A percentile compares a stretch with the other conserved stretches of the same genome.
These are phyloP conservation scores for Tachina fera DNA, from an alignment of 2,888 invertebrate genomes.

Conservation along the genomic window DNA sequence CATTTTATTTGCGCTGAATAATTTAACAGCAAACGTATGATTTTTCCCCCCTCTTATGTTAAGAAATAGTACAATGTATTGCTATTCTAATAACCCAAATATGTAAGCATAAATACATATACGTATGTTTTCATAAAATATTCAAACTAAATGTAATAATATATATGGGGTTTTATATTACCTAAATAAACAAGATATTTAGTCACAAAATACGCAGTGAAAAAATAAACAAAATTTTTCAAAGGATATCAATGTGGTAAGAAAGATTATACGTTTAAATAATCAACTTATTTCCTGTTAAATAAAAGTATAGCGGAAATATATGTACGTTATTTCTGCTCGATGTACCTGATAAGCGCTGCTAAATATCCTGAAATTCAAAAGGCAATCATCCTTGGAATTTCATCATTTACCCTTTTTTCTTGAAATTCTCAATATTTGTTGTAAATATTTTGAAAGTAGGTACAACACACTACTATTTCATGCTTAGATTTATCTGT, in stretches of 20 bases:
- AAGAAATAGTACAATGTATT: neutral
- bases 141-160: neutral
- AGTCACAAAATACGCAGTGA: neutral
- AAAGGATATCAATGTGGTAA: neutral
- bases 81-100: neutral
- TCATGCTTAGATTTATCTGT: no score
- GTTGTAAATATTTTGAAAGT: no score
- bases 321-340: no score
- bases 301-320: no score
- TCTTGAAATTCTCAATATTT: no score
- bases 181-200: neutral
- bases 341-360: no score
- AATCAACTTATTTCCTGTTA: no score
- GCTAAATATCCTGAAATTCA: no score
- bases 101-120: neutral
- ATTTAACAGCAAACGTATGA: neutral
- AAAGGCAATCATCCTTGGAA: no score
- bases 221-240: neutral
- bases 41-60: neutral
- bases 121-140: neutral
- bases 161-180: constrained; percentile 32
- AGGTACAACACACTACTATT: no score
- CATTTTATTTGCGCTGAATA: constrained; percentile 19
- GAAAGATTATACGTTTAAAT: neutral
- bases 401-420: no score